Evolutionary conservation across 2,888 invertebrate species (phyloP).

Genomic region (Gastracanthus pulcherrimus): DNA sequence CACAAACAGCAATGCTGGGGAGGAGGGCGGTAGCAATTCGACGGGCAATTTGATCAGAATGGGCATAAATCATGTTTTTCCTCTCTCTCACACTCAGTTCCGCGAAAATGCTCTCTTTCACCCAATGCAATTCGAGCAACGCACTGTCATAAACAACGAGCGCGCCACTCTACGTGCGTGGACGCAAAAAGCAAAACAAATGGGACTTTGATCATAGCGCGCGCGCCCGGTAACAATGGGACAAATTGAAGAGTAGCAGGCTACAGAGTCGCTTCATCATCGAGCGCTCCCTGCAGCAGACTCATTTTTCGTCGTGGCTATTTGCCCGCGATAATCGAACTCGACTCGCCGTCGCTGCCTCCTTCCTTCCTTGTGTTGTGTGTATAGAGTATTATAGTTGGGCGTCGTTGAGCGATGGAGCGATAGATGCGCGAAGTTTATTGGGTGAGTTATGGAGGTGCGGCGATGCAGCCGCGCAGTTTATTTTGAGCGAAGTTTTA

Average conservation of each 20-base stretch:
- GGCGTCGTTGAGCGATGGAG: neutral
- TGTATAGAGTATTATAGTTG: no score
- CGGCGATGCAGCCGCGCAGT: neutral
- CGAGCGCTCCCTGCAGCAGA: no score
- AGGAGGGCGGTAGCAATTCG: neutral
- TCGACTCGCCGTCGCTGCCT: neutral
- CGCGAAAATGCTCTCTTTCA: no score
- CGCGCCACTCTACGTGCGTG: no score
- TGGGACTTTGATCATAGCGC: conserved; percentile 16
- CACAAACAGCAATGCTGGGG: neutral
- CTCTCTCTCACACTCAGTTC: no score
- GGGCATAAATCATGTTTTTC: conserved; percentile 41
- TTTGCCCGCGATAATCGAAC: neutral
- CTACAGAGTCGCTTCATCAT: conserved; percentile 20
- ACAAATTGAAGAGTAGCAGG: conserved; percentile 6
- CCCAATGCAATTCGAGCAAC: no score
- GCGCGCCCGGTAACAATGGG: conserved; percentile 12
- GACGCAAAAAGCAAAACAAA: conserved; percentile 28
- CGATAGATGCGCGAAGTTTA: conserved; percentile 4
- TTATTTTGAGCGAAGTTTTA: neutral
- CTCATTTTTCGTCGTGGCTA: conserved; percentile 1
- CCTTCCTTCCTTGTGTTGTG: neutral
- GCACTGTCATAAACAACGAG: conserved; percentile 34
- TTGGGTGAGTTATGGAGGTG: conserved; percentile 6
- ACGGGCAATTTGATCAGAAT: conserved; percentile 41